phyloP scores from a whole-genome alignment of 2,888 invertebrate species.

The Caprella mutica region DNA sequence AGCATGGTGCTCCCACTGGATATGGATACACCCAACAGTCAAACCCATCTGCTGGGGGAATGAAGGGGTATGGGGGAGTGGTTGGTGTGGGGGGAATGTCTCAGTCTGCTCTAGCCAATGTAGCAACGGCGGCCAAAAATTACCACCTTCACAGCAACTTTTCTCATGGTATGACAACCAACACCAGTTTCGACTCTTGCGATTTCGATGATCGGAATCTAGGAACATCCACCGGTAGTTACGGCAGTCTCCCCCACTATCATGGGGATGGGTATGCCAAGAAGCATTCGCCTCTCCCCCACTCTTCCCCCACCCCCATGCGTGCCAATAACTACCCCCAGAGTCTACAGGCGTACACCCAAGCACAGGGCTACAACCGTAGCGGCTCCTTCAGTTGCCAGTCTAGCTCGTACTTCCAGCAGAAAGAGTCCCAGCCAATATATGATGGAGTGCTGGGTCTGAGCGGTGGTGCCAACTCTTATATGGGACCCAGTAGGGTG shows the following conservation, averaged over 20 bases:
- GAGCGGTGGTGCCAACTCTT: background rate
- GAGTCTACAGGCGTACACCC: too few relatives aligned
- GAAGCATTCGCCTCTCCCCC: background rate
- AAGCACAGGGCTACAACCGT: too few relatives aligned
- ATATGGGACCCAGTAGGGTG: too few relatives aligned
- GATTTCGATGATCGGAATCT: background rate
- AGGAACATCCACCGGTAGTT: background rate
- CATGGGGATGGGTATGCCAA: background rate
- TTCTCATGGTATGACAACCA: background rate
- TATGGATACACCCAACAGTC: background rate
- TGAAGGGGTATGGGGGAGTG: slow-evolving; percentile 9
- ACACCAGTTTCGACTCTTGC: slow-evolving; percentile 1
- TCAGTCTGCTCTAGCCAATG: slow-evolving; percentile 5
- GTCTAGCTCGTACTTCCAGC: too few relatives aligned
- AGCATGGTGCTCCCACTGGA: background rate
- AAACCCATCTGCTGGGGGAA: too few relatives aligned
- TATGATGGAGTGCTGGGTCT: slow-evolving; percentile 9
- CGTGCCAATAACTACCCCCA: too few relatives aligned
- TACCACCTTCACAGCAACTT: background rate
- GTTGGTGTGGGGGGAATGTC: slow-evolving; percentile 7
- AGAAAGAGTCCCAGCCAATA: slow-evolving; percentile 1
- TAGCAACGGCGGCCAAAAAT: slow-evolving; percentile 1
- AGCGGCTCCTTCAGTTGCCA: too few relatives aligned
- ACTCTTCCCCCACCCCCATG: too few relatives aligned
- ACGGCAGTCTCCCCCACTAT: slow-evolving; percentile 6